Conservation (phyloP, 2,113 vertebrate species). For the Tragelaphus strepsiceros region DNA sequence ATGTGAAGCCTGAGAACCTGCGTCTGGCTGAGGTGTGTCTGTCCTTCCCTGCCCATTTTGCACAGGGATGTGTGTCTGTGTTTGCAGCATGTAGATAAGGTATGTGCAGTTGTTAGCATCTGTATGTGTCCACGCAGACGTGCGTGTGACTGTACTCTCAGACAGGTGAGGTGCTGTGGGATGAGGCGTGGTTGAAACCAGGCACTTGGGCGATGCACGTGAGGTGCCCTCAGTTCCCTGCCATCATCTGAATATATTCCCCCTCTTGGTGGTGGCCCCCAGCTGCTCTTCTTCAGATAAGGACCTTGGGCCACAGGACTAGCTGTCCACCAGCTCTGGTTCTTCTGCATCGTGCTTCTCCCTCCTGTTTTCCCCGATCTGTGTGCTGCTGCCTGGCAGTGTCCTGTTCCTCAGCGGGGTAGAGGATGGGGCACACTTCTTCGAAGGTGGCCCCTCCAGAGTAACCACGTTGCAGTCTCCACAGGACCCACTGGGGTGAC, state of each 20-base stretch:
- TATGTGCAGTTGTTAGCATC: background rate
- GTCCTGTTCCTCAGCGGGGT: background rate
- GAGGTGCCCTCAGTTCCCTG: background rate
- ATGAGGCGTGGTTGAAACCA: background rate
- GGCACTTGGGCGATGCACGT: background rate
- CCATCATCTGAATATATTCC: background rate
- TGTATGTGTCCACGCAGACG: fast-evolving
- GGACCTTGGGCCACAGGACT: background rate
- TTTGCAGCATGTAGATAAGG: fast-evolving
- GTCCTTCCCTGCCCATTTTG: background rate
- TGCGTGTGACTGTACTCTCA: background rate
- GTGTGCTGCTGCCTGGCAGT: background rate
- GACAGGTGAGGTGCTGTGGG: fast-evolving
- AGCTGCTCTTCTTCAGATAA: background rate
- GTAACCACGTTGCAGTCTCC: background rate
- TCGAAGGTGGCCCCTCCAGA: background rate
- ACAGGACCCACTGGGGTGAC: background rate
- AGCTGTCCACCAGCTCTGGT: background rate
- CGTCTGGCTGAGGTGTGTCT: conserved; percentile 89
- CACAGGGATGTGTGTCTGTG: background rate
- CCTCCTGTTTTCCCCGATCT: background rate
- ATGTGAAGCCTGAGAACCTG: conserved; percentile 92
- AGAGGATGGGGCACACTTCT: background rate
- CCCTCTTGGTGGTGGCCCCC: background rate
- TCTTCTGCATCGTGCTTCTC: background rate